A percentile compares a stretch with the other conserved stretches of the same genome.
phyloP scores from a whole-genome alignment of 2,113 vertebrate species.

The Ammodytes marinus region DNA sequence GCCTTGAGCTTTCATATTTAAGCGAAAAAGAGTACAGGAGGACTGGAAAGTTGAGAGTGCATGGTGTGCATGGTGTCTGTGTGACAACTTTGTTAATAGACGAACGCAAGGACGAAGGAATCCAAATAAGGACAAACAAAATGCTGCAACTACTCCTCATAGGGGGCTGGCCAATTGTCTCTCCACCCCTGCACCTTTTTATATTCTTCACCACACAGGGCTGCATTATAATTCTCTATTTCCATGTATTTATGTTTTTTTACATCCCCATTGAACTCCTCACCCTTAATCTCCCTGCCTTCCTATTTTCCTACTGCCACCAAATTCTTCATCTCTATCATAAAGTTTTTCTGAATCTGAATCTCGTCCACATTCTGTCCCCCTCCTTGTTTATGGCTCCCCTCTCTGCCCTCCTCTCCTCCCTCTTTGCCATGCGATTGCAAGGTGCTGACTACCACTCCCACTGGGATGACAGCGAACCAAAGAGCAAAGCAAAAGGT shows the following conservation, averaged over 20 bases:
- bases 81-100: conserved; percentile 58
- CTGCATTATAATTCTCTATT: conserved; percentile 13
- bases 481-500: conserved; percentile 83
- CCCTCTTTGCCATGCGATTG: conserved; percentile 11
- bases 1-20: conserved; percentile 68
- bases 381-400: conserved; percentile 8
- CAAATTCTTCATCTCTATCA: conserved; percentile 21
- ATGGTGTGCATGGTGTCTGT: conserved; percentile 30
- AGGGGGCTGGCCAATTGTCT: conserved; percentile 30
- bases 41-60: conserved; percentile 46
- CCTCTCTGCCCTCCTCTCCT: background rate
- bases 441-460: conserved; percentile 66
- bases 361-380: background rate
- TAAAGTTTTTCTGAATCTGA: conserved; percentile 25
- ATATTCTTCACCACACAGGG: conserved; percentile 28
- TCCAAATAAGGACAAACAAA: conserved; percentile 66
- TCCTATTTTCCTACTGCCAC: background rate
- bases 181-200: conserved; percentile 25
- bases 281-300: conserved; percentile 23
- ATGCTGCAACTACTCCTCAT: conserved; percentile 48
- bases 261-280: conserved; percentile 35
- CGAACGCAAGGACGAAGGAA: conserved; percentile 61
- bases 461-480: conserved; percentile 68
- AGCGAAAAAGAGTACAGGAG: conserved; percentile 55
- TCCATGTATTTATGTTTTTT: conserved; percentile 19